phyloP scores from a whole-genome alignment of 2,113 vertebrate species.

The Acrocephalus arundinaceus region DNA sequence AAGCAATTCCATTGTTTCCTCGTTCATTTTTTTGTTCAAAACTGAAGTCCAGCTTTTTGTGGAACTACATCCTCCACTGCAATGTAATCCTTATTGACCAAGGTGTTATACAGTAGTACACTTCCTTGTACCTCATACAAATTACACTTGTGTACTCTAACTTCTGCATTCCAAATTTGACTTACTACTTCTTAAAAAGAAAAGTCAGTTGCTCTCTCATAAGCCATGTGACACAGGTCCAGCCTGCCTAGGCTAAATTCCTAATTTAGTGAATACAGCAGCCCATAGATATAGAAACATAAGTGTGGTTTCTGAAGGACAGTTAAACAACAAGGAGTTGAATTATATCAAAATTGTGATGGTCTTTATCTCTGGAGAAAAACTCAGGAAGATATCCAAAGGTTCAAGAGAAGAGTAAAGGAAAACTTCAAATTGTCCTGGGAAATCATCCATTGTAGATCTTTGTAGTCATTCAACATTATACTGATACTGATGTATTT shows the following conservation, averaged over 20 bases:
- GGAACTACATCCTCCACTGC: neutral
- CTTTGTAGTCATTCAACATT: neutral
- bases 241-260: neutral
- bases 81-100: neutral
- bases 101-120: rapidly evolving
- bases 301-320: neutral
- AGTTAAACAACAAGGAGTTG: neutral
- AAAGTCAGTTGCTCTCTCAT: neutral
- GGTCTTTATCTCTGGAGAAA: neutral
- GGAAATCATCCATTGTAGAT: neutral
- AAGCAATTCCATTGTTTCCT: neutral
- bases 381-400: neutral
- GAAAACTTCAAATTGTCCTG: neutral
- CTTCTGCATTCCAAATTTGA: neutral
- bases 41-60: neutral
- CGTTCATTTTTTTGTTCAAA: neutral
- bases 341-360: neutral
- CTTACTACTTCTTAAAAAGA: neutral
- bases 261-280: neutral
- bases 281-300: neutral
- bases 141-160: neutral
- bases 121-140: neutral
- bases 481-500: neutral
- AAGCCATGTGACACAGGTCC: neutral
- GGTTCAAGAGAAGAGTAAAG: neutral